phyloP scores from a whole-genome alignment of 2,797 vertebrate genomes.

The Lagocephalus sceleratus region DNA sequence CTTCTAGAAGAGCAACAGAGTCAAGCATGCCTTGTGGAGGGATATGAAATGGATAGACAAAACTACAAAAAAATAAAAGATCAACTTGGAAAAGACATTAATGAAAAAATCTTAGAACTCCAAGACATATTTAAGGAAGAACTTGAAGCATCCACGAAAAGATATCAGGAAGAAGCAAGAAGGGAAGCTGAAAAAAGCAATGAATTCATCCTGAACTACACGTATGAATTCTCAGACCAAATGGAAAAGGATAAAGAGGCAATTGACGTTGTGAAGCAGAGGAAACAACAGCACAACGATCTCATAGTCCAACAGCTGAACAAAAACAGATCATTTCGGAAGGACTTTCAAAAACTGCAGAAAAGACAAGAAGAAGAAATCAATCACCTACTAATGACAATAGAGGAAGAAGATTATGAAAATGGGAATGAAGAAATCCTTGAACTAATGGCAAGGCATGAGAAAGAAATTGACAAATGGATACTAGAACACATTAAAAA shows the following conservation, averaged over 20 bases:
- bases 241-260: conserved; percentile 8
- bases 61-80: not conserved
- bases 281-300: not conserved
- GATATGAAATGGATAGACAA: conserved; percentile 6
- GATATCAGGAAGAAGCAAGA: conserved; percentile 19
- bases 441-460: not conserved
- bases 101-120: not conserved
- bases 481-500: conserved; percentile 4
- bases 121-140: not conserved
- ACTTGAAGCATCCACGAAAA: not conserved
- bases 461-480: conserved; percentile 15
- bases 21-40: not conserved
- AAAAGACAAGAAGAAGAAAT: conserved; percentile 13
- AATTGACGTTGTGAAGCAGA: conserved; percentile 12
- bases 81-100: not conserved
- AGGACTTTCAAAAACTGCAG: conserved; percentile 1
- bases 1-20: conserved; percentile 1
- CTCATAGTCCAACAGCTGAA: not conserved
- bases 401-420: not conserved
- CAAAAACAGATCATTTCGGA: not conserved
- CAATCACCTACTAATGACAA: not conserved
- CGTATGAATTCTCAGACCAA: not conserved
- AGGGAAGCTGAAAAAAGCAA: conserved; percentile 23
- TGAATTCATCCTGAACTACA: conserved; percentile 7
- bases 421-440: not conserved